phyloP scores from a whole-genome alignment of 2,113 vertebrate genomes.

The Noctilio leporinus region DNA sequence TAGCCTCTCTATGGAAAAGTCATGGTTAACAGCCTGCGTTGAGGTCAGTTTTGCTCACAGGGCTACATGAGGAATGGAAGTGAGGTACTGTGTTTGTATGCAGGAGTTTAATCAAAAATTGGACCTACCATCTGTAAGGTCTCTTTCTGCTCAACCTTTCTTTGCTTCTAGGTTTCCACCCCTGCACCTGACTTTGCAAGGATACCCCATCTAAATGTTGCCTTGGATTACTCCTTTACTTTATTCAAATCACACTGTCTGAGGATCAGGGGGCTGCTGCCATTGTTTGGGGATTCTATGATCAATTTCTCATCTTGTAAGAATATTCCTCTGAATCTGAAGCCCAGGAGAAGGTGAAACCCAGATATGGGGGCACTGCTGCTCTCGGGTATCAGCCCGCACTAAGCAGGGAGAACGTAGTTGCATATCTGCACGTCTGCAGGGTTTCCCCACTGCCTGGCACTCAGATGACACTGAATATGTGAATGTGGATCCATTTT shows the following conservation, averaged over 20 bases:
- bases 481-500: not conserved
- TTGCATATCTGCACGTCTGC: not conserved
- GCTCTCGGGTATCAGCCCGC: not conserved
- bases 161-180: not conserved
- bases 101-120: not conserved
- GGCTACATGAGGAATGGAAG: no score
- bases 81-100: not conserved
- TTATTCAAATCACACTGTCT: not conserved
- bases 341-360: not conserved
- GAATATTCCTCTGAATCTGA: not conserved
- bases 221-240: not conserved
- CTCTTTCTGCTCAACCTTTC: not conserved
- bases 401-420: not conserved
- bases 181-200: rapidly evolving
- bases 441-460: not conserved
- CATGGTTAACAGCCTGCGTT: no score
- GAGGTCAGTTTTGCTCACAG: not conserved
- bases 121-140: not conserved
- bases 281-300: not conserved
- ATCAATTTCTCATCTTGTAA: not conserved
- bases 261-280: not conserved
- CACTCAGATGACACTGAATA: not conserved
- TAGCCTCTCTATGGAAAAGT: no score
- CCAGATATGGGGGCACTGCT: rapidly evolving
- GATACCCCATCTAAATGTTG: not conserved